These are phyloP conservation scores for Lytechinus pictus DNA, from an alignment of 35 echinoderm and acorn worm genomes.

Conservation along the genomic window DNA sequence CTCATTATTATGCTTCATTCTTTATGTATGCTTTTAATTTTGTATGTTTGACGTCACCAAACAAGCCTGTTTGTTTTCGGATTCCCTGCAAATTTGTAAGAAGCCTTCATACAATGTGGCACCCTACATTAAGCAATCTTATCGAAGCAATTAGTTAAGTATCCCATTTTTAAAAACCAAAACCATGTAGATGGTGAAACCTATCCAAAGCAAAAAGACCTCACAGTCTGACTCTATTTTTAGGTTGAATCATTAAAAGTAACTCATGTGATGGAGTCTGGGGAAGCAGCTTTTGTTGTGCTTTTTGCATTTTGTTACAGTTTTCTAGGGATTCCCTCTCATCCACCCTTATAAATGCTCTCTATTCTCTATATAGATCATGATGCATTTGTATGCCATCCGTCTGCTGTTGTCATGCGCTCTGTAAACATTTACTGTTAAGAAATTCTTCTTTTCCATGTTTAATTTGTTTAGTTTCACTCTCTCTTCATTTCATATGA, in stretches of 20 bases:
- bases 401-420: not conserved
- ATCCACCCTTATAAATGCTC: not conserved
- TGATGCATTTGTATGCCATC: not conserved
- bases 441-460: not conserved
- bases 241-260: not conserved
- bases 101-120: not conserved
- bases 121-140: not conserved
- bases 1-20: not conserved
- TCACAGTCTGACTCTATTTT: not conserved
- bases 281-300: not conserved
- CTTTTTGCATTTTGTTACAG: too few species aligned
- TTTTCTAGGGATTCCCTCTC: not conserved
- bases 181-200: not conserved
- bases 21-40: not conserved
- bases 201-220: not conserved
- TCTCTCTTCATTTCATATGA: not conserved
- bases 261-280: not conserved
- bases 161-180: not conserved
- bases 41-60: not conserved
- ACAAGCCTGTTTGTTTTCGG: not conserved
- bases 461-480: not conserved
- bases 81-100: not conserved
- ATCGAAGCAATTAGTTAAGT: not conserved
- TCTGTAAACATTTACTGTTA: not conserved
- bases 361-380: not conserved